Evolutionary conservation across 2,888 invertebrate species (phyloP).

Genomic region (Diaperis boleti): DNA sequence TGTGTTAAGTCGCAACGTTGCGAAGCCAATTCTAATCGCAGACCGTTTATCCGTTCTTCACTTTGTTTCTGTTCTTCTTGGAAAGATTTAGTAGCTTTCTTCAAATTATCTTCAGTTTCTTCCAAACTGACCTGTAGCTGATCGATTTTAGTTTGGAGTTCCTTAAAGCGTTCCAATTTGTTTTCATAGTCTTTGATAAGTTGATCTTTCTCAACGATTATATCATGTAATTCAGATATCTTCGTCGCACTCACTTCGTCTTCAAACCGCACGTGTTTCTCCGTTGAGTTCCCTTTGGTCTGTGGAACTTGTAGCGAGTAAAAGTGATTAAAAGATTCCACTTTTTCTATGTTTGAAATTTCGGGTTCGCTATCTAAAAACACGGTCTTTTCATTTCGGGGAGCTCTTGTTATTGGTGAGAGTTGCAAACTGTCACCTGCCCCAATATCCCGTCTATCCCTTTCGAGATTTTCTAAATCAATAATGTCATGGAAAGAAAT

Average conservation of each 20-base stretch:
- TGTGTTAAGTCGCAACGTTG: slow-evolving; percentile 70
- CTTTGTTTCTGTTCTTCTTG: slow-evolving; percentile 70
- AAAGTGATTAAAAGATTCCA: slow-evolving; percentile 41
- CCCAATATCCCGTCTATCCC: slow-evolving; percentile 60
- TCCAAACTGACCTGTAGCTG: slow-evolving; percentile 70
- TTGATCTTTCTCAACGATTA: slow-evolving; percentile 71
- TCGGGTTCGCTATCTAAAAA: slow-evolving; percentile 48
- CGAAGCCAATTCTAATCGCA: slow-evolving; percentile 71
- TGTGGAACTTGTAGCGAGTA: slow-evolving; percentile 38
- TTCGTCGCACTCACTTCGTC: slow-evolving; percentile 63
- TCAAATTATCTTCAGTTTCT: slow-evolving; percentile 69
- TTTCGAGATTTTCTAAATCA: slow-evolving; percentile 77
- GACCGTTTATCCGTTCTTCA: slow-evolving; percentile 67
- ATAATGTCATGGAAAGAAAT: slow-evolving; percentile 71
- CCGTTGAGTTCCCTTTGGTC: slow-evolving; percentile 60
- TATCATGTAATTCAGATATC: slow-evolving; percentile 67
- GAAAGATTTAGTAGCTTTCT: slow-evolving; percentile 64
- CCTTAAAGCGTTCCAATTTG: slow-evolving; percentile 68
- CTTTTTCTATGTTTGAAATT: slow-evolving; percentile 60
- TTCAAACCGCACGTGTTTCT: slow-evolving; percentile 67
- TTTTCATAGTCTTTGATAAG: slow-evolving; percentile 72
- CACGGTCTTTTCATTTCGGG: background rate
- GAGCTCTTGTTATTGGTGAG: slow-evolving; percentile 9
- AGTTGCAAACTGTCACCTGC: slow-evolving; percentile 45
- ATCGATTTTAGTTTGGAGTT: slow-evolving; percentile 69